Percentiles rank a stretch among this genome's conserved stretches.
Conservation (phyloP, 2,797 vertebrate species). For the Myotis planiceps region DNA sequence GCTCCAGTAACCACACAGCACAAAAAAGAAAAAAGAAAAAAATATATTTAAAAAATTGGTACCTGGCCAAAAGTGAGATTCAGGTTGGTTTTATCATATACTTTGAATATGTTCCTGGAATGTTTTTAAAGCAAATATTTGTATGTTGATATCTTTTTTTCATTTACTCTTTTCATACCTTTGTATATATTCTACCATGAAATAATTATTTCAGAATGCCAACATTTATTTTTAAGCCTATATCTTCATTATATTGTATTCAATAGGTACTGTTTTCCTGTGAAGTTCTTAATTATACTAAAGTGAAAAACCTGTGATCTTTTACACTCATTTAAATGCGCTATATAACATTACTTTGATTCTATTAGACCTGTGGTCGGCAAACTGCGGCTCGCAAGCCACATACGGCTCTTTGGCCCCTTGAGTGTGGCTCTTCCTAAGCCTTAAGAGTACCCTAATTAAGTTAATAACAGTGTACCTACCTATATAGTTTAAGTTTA, state of each 20-base stretch:
- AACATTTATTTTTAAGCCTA: background rate
- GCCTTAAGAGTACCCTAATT: too few species aligned
- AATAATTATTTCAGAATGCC: background rate
- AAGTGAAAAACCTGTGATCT: background rate
- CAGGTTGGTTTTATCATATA: background rate
- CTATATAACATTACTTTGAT: slow-evolving; percentile 12
- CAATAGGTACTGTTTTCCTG: background rate
- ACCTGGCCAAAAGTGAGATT: background rate
- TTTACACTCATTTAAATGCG: background rate
- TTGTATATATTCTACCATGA: background rate
- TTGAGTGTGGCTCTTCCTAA: too few species aligned
- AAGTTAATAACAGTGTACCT: too few species aligned
- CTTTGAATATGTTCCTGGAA: background rate
- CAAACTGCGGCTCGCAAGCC: too few species aligned
- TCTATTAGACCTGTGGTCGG: background rate
- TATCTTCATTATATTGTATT: background rate
- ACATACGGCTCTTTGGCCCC: too few species aligned
- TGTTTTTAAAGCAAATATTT: slow-evolving; percentile 8
- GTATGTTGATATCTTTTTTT: background rate
- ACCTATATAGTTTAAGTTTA: too few species aligned
- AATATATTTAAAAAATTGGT: background rate
- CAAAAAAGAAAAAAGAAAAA: background rate
- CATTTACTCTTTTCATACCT: background rate
- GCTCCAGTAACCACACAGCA: background rate
- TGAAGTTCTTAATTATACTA: background rate